A percentile compares a stretch with the other conserved stretches of the same genome.
Evolutionary conservation across 92 coral and sea anemone genomes (phyloP).

Genomic region (Muricea muricata): DNA sequence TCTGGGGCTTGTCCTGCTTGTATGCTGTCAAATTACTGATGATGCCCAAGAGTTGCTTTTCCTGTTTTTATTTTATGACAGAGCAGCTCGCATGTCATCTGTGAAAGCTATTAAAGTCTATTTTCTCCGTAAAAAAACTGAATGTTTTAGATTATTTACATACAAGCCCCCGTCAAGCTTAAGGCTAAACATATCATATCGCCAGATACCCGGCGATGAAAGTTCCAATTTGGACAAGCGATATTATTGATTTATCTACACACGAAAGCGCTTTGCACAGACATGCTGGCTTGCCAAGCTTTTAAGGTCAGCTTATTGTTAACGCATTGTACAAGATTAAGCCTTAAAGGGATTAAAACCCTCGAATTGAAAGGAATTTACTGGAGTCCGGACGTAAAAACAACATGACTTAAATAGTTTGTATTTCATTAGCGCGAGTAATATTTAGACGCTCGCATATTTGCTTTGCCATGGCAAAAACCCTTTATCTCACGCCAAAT

Average conservation of each 20-base stretch:
- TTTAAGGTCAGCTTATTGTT: slow-evolving; percentile 14
- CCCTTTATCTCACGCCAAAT: slow-evolving; percentile 27
- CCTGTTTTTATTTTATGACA: slow-evolving; percentile 5
- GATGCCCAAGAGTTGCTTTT: slow-evolving; percentile 5
- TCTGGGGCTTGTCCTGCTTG: slow-evolving; percentile 19
- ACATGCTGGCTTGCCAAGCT: slow-evolving; percentile 35
- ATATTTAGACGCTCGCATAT: slow-evolving; percentile 32
- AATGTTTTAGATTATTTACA: slow-evolving; percentile 8
- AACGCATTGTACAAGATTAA: slow-evolving; percentile 36
- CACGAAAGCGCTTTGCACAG: slow-evolving; percentile 34
- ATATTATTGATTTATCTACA: slow-evolving; percentile 19
- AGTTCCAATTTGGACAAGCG: slow-evolving; percentile 27
- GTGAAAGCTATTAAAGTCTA: slow-evolving; percentile 8
- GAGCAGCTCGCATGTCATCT: slow-evolving; percentile 13
- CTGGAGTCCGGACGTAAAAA: slow-evolving; percentile 53
- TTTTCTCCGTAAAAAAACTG: slow-evolving; percentile 1
- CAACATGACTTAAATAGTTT: slow-evolving; percentile 42
- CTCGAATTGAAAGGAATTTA: slow-evolving; percentile 40
- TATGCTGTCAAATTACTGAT: background rate
- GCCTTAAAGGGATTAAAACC: slow-evolving; percentile 39
- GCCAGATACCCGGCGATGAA: background rate
- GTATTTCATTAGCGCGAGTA: slow-evolving; percentile 30
- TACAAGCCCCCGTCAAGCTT: slow-evolving; percentile 17
- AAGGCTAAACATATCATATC: slow-evolving; percentile 1
- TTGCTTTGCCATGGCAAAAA: slow-evolving; percentile 32